Base-by-base conservation (phyloP, 2,113 vertebrate species). In the Hirundichthys speculiger region DNA sequence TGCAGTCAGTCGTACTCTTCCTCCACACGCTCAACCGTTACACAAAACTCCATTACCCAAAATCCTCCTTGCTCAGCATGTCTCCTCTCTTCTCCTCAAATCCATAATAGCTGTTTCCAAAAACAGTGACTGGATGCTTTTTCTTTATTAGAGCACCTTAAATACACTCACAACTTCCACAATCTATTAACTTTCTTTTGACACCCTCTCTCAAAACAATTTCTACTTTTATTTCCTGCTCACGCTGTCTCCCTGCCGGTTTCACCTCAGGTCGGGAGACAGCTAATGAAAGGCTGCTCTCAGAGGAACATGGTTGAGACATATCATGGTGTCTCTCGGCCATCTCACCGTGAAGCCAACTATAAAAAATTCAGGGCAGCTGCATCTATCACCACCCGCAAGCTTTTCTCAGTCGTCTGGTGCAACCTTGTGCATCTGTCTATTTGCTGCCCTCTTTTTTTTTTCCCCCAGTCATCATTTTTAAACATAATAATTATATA, bases 31-130 rank as follows among this genome's bases (percentile, higher is more conserved):
- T 5, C 18, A 0, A 54, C 55, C 81, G 84, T 92, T 83, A 82
- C 89, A 90, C 90, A 91, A 82, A 89, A 90, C 87, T 88, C 79
- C 83, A 89, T 90, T 87, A 90, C 77, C 83, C 73, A 82, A 75
- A 73, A n/a, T n/a, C 8, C 3, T 34, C 11, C 30, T 34, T 34
- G 11, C 6, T 4, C 30, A 27, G 25, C 25, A 4, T 27, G 25
- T 27, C 11, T 6, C 30, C 30, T 34, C 30, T 34, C 6, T 27
- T 34, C 30, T 34, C 30, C 30, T 10, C 7, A 34, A 34, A 89
- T 91, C 73, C 85, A 88, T 89, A 82, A 88, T 65, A 70, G 57
- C 75, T 61, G 62, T 85, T 73, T 68, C 64, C 65, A 79, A 69
- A 55, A 60, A 69, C 69, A 45, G 67, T 56, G 56, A 56, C 38